Percentiles rank a stretch among this genome's conserved stretches.
Evolutionary conservation across 2,113 vertebrate genomes (phyloP).

Genomic region (Harpagus bidentatus): DNA sequence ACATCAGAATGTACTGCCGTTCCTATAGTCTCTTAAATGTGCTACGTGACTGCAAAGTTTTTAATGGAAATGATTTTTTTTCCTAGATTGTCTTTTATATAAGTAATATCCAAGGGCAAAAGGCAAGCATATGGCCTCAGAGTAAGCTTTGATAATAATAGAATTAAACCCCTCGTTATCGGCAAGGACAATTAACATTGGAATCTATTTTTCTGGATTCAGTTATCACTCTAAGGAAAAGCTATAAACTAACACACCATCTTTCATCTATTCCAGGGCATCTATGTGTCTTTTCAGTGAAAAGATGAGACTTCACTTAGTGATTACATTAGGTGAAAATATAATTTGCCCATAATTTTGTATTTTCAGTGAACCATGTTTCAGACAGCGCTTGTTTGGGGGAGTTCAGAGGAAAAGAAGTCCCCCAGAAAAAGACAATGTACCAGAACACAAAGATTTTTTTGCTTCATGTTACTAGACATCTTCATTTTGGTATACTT

Average conservation of each 20-base stretch:
- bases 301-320: neutral
- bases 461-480: neutral
- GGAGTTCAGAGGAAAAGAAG: neutral
- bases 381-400: neutral
- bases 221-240: neutral
- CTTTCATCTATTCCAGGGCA: neutral
- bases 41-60: neutral
- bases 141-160: neutral
- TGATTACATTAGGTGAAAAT: neutral
- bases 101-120: neutral
- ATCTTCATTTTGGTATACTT: neutral
- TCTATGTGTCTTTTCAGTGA: neutral
- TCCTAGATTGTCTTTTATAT: neutral
- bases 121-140: neutral
- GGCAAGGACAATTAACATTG: neutral
- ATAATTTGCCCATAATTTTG: neutral
- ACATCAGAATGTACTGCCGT: neutral
- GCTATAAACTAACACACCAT: neutral
- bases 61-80: neutral
- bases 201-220: neutral
- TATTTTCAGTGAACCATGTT: neutral
- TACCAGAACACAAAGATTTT: neutral
- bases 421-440: neutral
- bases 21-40: neutral
- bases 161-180: neutral